Base-by-base conservation (phyloP, 2,113 vertebrate genomes). In the Bambusicola thoracicus region DNA sequence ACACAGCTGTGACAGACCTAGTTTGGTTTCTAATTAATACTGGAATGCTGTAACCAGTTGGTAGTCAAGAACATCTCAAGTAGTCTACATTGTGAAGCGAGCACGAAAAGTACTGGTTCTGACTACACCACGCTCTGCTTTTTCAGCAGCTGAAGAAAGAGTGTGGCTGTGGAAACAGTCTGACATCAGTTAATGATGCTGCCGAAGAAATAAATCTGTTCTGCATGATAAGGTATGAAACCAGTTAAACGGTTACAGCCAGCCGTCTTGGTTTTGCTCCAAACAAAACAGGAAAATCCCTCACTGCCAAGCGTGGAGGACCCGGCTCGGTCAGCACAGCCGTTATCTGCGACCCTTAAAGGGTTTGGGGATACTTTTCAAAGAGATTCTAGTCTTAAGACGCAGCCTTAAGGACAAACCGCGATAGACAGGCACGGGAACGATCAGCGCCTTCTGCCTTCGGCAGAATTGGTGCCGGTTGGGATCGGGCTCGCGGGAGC, bases 171-270 rank as follows among this genome's bases (percentile, higher is more conserved):
- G 25, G 74, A 88, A 95, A 94, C n/a, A 62, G 62, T 63, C 75
- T 93, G 46, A 63, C 43, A 88, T 87, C 85, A 93, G 62, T 93
- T 96, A 95, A 73, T 87, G 13, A 65, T 72, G 86, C 56, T 75
- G 56, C 30, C 85, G 70, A 78, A 89, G 91, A 96, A 97, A 92
- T 89, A 94, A 87, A 92, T 72, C 61, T 93, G 73, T 56, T 96
- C 91, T 86, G 78, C 72, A 43, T 44, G 56, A 92, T 92, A 92
- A 85, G 56, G 32, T 93, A 94, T 91, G 77, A 93, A 85, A 85
- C 38, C 88, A 89, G 61, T 84, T 74, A 76, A 96, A 89, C 65
- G 56, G 90, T 78, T 94, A 91, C 79, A 97, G 94, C 59, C 84
- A 94, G 76, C 36, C 55, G 86, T 40, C 77, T 74, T 92, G 65